Percentiles rank a stretch among this genome's conserved stretches.
Conservation (phyloP, 2,888 invertebrate species). For the Nomada flava region DNA sequence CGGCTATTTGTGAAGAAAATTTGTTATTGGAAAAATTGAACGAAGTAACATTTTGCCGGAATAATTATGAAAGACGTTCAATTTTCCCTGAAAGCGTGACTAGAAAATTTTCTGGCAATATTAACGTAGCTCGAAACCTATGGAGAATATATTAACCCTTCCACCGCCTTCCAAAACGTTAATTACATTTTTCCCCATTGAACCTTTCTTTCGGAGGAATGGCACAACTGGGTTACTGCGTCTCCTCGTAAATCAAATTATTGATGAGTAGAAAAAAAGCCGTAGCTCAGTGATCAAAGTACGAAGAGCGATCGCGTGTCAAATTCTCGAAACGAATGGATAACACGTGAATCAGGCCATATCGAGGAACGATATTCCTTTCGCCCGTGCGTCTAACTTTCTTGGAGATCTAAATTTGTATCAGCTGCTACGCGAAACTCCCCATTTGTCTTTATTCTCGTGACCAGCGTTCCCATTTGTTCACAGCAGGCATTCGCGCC, state of each 20-base stretch:
- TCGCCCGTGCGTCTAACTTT: not conserved
- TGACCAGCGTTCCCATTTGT: not conserved
- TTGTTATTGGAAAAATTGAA: not conserved
- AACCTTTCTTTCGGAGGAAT: too few relatives aligned
- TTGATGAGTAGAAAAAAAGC: not conserved
- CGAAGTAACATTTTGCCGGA: not conserved
- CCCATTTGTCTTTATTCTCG: slow-evolving; percentile 28
- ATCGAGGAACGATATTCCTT: not conserved
- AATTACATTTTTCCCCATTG: too few relatives aligned
- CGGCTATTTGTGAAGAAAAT: not conserved
- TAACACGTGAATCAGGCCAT: not conserved
- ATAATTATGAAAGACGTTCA: too few relatives aligned
- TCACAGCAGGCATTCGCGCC: not conserved
- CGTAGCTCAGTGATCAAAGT: not conserved
- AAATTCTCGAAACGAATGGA: not conserved
- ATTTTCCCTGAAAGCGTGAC: too few relatives aligned
- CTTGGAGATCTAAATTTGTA: slow-evolving; percentile 13
- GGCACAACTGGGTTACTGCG: not conserved
- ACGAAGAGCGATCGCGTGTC: not conserved
- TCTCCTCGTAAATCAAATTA: too few relatives aligned
- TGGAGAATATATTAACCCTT: too few relatives aligned
- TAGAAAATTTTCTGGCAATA: too few relatives aligned
- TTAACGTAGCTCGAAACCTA: too few relatives aligned
- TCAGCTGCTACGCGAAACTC: not conserved
- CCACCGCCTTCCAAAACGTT: too few relatives aligned